These are phyloP conservation scores for Gymnodraco acuticeps DNA, from an alignment of 2,797 vertebrate genomes.

Conservation along the genomic window DNA sequence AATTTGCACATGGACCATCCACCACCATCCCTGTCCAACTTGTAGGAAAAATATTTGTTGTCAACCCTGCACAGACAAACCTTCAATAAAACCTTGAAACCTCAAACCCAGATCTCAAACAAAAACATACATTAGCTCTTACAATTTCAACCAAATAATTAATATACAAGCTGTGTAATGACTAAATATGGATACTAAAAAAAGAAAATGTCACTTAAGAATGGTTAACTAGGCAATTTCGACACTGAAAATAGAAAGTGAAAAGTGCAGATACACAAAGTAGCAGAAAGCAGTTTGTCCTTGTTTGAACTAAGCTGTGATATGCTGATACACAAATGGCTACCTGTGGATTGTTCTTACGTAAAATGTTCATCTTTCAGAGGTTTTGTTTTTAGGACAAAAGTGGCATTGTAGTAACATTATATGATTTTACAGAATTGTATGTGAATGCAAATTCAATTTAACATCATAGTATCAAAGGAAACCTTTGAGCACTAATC, in stretches of 20 bases:
- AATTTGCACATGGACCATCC: slow-evolving; percentile 4
- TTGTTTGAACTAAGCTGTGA: not conserved
- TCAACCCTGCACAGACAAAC: slow-evolving; percentile 32
- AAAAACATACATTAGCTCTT: not conserved
- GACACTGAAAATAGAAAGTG: not conserved
- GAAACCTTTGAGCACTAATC: not conserved
- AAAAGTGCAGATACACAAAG: not conserved
- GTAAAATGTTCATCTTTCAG: not conserved
- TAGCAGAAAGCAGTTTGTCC: not conserved
- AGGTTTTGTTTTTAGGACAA: not conserved
- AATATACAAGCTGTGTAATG: slow-evolving; percentile 46
- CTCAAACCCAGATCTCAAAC: slow-evolving; percentile 8
- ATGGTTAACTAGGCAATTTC: not conserved
- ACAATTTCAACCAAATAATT: not conserved
- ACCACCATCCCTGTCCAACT: not conserved
- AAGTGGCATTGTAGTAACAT: not conserved
- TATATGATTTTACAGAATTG: not conserved
- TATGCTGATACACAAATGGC: not conserved
- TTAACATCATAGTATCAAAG: not conserved
- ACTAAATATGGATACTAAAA: not conserved
- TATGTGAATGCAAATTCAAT: not conserved
- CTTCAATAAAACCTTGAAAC: slow-evolving; percentile 1
- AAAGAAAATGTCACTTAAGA: not conserved
- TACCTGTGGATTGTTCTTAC: not conserved
- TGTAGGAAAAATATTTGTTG: slow-evolving; percentile 16